Evolutionary conservation across 2,113 vertebrate genomes (phyloP).

Genomic region (Gadus macrocephalus): DNA sequence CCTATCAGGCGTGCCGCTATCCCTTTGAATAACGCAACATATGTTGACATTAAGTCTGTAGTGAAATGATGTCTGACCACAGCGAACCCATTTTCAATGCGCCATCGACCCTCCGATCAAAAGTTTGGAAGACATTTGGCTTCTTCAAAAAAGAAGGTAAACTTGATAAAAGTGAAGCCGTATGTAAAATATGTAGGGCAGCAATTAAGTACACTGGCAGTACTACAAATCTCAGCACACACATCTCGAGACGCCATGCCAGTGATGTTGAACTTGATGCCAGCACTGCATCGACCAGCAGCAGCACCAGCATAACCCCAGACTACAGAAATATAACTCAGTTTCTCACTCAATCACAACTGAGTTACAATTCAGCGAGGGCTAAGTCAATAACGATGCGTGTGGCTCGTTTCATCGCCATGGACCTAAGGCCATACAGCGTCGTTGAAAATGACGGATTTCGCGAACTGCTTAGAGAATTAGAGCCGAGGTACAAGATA

Average conservation of each 20-base stretch:
- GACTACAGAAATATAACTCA: not conserved
- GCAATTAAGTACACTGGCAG: not conserved
- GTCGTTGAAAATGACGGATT: not conserved
- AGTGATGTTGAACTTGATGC: not conserved
- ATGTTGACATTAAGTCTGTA: not conserved
- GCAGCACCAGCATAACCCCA: not conserved
- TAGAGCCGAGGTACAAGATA: not conserved
- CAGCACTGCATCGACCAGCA: not conserved
- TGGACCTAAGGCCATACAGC: constrained; percentile 3
- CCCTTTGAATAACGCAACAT: not conserved
- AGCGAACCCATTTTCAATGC: not conserved
- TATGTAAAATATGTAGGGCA: not conserved
- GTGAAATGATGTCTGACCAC: not conserved
- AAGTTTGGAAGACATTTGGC: constrained; percentile 1
- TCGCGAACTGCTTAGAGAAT: not conserved
- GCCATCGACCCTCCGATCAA: constrained; percentile 1
- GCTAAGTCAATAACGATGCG: not conserved
- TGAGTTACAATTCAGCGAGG: not conserved
- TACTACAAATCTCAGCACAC: not conserved
- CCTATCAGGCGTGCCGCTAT: not conserved
- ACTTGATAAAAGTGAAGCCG: not conserved
- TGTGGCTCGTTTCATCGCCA: not conserved
- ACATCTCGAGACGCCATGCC: not conserved
- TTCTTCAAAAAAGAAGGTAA: constrained; percentile 1
- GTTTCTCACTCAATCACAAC: not conserved